These are phyloP conservation scores for Panthera tigris DNA, from an alignment of 2,113 vertebrate genomes.

Conservation along the genomic window DNA sequence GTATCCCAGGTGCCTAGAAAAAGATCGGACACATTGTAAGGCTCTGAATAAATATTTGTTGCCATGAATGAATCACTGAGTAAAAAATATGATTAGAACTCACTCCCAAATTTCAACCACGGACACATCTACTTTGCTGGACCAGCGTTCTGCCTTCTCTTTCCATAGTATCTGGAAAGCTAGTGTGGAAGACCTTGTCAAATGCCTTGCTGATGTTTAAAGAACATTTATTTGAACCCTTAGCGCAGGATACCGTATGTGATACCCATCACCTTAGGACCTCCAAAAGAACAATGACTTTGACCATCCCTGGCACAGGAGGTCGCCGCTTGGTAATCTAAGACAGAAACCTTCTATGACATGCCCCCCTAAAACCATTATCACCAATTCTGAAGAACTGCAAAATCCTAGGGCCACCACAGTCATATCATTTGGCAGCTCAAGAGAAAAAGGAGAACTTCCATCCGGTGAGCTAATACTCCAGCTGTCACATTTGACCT, in stretches of 20 bases:
- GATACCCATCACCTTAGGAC: background rate
- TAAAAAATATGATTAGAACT: background rate
- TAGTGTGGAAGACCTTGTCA: background rate
- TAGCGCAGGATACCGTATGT: background rate
- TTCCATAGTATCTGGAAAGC: background rate
- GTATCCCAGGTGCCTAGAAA: background rate
- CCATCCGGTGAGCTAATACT: background rate
- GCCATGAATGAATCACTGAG: background rate
- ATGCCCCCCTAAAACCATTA: background rate
- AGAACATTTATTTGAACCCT: background rate
- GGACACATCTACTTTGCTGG: background rate
- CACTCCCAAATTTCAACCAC: conserved; percentile 20
- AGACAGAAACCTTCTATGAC: background rate
- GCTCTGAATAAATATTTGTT: background rate
- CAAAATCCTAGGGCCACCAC: background rate
- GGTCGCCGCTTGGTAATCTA: background rate
- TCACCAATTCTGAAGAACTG: background rate
- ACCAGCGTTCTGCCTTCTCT: background rate
- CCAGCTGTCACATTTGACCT: background rate
- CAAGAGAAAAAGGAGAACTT: background rate
- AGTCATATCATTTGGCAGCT: background rate
- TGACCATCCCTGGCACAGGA: background rate
- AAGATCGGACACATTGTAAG: background rate
- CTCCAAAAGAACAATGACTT: background rate
- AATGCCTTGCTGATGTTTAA: background rate